Evolutionary conservation across 1,140 invertebrate genomes (phyloP).

Genomic region (Calycopis cecrops): DNA sequence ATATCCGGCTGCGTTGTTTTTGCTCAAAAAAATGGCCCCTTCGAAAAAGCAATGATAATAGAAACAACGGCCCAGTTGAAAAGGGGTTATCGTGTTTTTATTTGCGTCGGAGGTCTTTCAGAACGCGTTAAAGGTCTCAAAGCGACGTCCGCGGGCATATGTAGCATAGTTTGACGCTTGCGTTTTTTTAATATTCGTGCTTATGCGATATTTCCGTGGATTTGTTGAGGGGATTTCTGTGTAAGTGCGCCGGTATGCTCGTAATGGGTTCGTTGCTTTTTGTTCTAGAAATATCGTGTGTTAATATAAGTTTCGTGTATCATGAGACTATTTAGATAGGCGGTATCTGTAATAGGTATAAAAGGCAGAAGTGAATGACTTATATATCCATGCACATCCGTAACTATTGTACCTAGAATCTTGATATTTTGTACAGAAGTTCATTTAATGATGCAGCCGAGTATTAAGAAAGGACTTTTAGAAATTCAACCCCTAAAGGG

Average conservation of each 20-base stretch:
- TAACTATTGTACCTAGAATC: too few species aligned
- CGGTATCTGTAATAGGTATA: not conserved
- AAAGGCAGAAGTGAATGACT: too few species aligned
- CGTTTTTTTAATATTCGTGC: conserved; percentile 13
- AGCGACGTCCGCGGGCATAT: conserved; percentile 1
- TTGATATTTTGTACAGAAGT: too few species aligned
- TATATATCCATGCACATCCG: too few species aligned
- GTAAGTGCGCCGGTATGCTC: conserved; percentile 7
- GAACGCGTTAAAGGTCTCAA: conserved; percentile 46
- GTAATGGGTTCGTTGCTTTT: conserved; percentile 10
- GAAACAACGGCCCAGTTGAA: conserved; percentile 55
- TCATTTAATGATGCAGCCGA: too few species aligned
- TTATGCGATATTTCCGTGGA: conserved; percentile 15
- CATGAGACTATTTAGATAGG: not conserved
- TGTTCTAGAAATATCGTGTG: not conserved
- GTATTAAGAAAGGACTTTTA: too few species aligned
- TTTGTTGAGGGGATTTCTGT: conserved; percentile 15
- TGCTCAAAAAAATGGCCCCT: conserved; percentile 49
- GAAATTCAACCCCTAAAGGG: too few species aligned
- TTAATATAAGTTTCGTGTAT: not conserved
- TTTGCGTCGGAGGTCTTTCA: conserved; percentile 48
- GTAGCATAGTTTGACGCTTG: conserved; percentile 12
- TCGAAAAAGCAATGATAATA: conserved; percentile 65
- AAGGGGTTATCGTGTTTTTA: conserved; percentile 65
- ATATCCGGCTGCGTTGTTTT: conserved; percentile 60